These are phyloP conservation scores for Hemibates koningsi DNA, from an alignment of 2,113 vertebrate species.

Conservation along the genomic window DNA sequence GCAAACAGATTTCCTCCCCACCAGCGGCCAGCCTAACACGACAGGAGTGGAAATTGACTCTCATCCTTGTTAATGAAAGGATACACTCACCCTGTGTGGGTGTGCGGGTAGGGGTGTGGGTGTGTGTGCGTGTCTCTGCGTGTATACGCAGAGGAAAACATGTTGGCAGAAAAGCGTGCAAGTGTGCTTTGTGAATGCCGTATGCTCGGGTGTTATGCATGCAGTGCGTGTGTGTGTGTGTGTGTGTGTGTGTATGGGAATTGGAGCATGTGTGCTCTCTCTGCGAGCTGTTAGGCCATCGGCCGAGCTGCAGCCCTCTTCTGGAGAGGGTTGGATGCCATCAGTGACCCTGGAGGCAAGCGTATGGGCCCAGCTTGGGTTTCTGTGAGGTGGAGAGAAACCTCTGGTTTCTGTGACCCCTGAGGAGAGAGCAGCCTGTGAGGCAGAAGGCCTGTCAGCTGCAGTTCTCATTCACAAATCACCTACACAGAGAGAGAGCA, in stretches of 20 bases:
- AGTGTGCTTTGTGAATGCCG: not conserved
- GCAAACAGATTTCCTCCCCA: constrained; percentile 39
- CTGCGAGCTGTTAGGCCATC: constrained; percentile 1
- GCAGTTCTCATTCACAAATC: constrained; percentile 52
- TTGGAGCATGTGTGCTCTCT: constrained; percentile 11
- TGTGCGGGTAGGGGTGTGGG: not conserved
- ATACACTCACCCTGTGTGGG: not conserved
- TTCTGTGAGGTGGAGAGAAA: constrained; percentile 38
- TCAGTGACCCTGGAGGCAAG: constrained; percentile 43
- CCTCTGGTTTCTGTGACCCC: constrained; percentile 36
- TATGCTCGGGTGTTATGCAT: not conserved
- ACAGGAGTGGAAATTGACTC: constrained; percentile 40
- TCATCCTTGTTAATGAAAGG: constrained; percentile 51
- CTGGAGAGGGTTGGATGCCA: constrained; percentile 39
- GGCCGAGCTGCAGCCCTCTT: constrained; percentile 15
- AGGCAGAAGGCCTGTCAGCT: constrained; percentile 55
- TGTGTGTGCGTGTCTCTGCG: not conserved
- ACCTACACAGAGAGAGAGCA: not conserved
- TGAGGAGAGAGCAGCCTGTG: constrained; percentile 51
- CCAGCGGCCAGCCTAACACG: not conserved
- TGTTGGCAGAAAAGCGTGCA: constrained; percentile 3
- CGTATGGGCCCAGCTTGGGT: constrained; percentile 42
- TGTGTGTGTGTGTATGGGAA: constrained; percentile 1
- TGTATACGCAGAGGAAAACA: not conserved
- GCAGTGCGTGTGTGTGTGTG: not conserved